Evolutionary conservation across 2,113 vertebrate species (phyloP), one percentile per base, ranked within the genome.

Genomic region (Cyanoderma ruficeps): DNA sequence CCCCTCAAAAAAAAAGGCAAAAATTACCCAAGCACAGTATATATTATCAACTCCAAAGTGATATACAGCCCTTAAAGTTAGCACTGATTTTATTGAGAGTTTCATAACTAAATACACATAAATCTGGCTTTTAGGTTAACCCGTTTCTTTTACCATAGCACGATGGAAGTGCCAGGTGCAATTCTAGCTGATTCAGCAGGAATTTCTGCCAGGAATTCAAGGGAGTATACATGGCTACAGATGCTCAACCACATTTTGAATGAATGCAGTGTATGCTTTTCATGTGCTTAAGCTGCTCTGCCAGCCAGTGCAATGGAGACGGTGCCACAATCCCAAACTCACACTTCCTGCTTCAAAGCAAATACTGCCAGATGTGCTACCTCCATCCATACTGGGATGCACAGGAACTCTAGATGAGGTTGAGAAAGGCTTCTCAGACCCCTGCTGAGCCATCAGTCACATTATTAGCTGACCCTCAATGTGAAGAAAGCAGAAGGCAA

Each of bases 131-230:
- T 92, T 80, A 93, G 95, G 87, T 93, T 92, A 93, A 64, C 28
- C 42, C 14, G 1, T 92, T 95, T 78, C 49, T 92, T 92, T 93
- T 90, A 93, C 93, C 90, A 84, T 49, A 90, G 83, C 22, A 1
- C 28, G 1, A 77, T 90, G 83, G 79, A 92, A 96, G 33, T 82
- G 86, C 93, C 95, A 95, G 95, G 94, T 95, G 96, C 86, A 90
- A 60, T 72, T 96, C 77, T 87, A 94, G 94, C 93, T 95, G 96
- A 96, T 75, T 97, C 94, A 96, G 96, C 93, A 89, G 70, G 90
- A 96, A 96, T 82, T 93, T 86, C 80, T 82, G 94, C 92, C 94
- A 95, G 90, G 92, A 97, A 93, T 96, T 94, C 83, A 69, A 90
- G 88, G 93, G 68, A 96, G 88, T 84, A 52, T 71, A 71, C 61